Conservation (phyloP, 2,888 invertebrate species). For the Caenorhabditis sp. region DNA sequence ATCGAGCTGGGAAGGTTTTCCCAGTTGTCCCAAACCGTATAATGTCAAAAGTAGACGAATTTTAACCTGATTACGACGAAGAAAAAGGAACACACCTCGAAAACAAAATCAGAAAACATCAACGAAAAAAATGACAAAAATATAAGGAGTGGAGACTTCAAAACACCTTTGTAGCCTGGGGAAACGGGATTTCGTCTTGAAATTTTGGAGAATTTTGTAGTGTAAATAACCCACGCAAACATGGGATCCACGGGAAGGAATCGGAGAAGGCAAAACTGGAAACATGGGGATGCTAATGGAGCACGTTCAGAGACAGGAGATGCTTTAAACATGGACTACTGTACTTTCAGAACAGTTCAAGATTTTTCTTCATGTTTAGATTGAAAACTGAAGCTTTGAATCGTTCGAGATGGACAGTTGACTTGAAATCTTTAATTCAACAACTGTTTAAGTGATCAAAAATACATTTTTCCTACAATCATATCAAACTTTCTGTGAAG, state of each 20-base stretch:
- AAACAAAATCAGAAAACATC: not conserved
- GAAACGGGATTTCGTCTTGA: not conserved
- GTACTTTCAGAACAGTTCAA: too few relatives aligned
- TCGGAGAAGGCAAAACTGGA: not conserved
- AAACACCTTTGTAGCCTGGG: not conserved
- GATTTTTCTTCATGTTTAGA: too few relatives aligned
- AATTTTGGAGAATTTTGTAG: not conserved
- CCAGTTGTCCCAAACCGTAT: too few relatives aligned
- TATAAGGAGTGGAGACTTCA: constrained; percentile 6
- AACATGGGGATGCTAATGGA: not conserved
- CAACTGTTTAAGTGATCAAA: too few relatives aligned
- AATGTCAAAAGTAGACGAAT: too few relatives aligned
- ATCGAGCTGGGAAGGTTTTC: not conserved
- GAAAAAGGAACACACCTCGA: constrained; percentile 10
- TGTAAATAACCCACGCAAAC: constrained; percentile 16
- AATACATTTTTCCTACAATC: too few relatives aligned
- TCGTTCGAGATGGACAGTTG: too few relatives aligned
- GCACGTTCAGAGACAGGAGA: too few relatives aligned
- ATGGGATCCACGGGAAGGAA: not conserved
- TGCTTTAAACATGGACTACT: too few relatives aligned
- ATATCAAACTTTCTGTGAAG: too few relatives aligned
- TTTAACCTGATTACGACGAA: not conserved
- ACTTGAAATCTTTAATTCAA: too few relatives aligned
- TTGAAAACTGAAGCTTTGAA: too few relatives aligned
- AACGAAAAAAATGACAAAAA: not conserved